Conservation (phyloP, 2,888 invertebrate genomes). For the Mythimna loreyi region DNA sequence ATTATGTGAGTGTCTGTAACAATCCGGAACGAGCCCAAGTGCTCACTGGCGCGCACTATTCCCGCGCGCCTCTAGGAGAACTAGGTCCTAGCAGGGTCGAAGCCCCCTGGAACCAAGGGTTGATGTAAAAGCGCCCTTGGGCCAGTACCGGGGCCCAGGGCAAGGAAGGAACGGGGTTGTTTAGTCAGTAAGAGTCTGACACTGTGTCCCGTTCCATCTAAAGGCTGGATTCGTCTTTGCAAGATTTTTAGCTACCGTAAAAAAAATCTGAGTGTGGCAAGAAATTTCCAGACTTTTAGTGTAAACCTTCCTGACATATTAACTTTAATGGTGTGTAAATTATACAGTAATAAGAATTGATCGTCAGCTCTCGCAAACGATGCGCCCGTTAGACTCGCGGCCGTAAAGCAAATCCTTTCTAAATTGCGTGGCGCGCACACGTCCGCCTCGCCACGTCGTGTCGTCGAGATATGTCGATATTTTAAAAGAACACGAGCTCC, state of each 20-base stretch:
- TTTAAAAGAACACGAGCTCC: slow-evolving; percentile 86
- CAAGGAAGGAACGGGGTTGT: too few species aligned
- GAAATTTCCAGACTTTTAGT: not conserved
- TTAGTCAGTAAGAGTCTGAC: too few species aligned
- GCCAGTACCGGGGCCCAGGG: too few species aligned
- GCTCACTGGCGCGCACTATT: too few species aligned
- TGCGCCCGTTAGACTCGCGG: slow-evolving; percentile 69
- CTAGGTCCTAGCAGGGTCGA: too few species aligned
- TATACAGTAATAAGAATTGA: slow-evolving; percentile 53
- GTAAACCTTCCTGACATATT: slow-evolving; percentile 6
- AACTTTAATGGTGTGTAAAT: slow-evolving; percentile 38
- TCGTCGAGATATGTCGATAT: slow-evolving; percentile 80
- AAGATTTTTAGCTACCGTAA: too few species aligned
- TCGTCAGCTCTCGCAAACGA: slow-evolving; percentile 45
- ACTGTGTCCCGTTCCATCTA: too few species aligned
- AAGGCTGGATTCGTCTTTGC: too few species aligned
- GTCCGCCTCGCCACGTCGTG: slow-evolving; percentile 56
- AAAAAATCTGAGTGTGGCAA: not conserved
- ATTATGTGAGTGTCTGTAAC: not conserved
- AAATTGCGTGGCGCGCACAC: slow-evolving; percentile 84
- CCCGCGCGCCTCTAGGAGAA: too few species aligned
- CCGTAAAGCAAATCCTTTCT: slow-evolving; percentile 87
- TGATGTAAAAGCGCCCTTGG: too few species aligned
- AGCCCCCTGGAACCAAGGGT: too few species aligned
- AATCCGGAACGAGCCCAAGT: too few species aligned